Percentiles rank a stretch among this genome's conserved stretches.
Conservation (phyloP, 2,888 invertebrate genomes). For the Hoplodrina ambigua region DNA sequence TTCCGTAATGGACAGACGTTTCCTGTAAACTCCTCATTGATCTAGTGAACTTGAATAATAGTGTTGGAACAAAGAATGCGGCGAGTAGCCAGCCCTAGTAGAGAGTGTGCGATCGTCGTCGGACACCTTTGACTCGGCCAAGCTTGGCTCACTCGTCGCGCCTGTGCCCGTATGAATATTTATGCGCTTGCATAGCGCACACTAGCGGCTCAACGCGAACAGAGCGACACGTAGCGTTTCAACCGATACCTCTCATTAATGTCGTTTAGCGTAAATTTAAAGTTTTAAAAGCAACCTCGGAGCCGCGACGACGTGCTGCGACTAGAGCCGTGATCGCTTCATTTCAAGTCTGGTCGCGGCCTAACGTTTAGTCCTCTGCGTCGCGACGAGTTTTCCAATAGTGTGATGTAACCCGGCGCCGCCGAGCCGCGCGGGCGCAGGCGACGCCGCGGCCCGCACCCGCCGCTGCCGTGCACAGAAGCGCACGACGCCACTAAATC, state of each 20-base stretch:
- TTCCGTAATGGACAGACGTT: constrained; percentile 11
- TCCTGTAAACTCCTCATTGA: constrained; percentile 19
- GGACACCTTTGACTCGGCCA: constrained; percentile 82
- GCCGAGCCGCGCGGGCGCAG: constrained; percentile 69
- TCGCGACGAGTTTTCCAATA: constrained; percentile 85
- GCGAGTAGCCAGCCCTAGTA: constrained; percentile 66
- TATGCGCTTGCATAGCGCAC: constrained; percentile 78
- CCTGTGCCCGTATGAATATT: constrained; percentile 80
- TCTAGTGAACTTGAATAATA: constrained; percentile 38
- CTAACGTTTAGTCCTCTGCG: constrained; percentile 76
- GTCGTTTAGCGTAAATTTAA: constrained; percentile 84
- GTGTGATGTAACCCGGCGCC: constrained; percentile 88
- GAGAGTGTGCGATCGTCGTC: constrained; percentile 68
- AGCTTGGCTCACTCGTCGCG: constrained; percentile 75
- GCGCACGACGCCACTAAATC: constrained; percentile 61
- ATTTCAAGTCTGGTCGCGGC: constrained; percentile 80
- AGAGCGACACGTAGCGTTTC: constrained; percentile 72
- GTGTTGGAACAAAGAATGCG: constrained; percentile 44
- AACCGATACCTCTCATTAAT: constrained; percentile 81
- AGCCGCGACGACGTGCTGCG: constrained; percentile 76
- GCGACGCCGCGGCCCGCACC: constrained; percentile 77
- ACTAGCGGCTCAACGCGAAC: constrained; percentile 65
- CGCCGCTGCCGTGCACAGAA: constrained; percentile 66
- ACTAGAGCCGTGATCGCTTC: constrained; percentile 72
- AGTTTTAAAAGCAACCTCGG: constrained; percentile 84